phyloP scores from a whole-genome alignment of 1,140 invertebrate genomes.

The Chrysoperla carnea region DNA sequence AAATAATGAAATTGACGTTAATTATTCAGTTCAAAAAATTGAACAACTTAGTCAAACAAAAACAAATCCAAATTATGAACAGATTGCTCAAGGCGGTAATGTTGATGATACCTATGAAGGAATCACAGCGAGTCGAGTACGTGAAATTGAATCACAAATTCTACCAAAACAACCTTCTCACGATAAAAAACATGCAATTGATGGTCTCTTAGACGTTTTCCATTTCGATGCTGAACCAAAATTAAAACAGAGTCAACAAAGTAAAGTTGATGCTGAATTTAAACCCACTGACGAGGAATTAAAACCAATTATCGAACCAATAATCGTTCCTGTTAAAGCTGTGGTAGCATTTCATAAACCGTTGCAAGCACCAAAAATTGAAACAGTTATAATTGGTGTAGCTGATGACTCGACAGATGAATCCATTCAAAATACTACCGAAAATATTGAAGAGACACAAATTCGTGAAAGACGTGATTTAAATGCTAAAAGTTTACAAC shows the following conservation, averaged over 20 bases:
- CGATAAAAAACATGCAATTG: not conserved
- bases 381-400: not conserved
- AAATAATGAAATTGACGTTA: conserved; percentile 8
- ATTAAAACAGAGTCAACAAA: not conserved
- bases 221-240: not conserved
- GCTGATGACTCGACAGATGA: not conserved
- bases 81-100: conserved; percentile 7
- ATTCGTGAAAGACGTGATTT: not conserved
- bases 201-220: not conserved
- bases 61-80: conserved; percentile 8
- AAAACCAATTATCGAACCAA: not conserved
- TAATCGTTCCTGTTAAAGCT: not conserved
- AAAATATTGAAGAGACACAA: not conserved
- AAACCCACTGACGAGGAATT: not conserved
- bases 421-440: not conserved
- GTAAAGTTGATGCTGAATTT: not conserved
- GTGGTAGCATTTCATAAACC: not conserved
- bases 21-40: conserved; percentile 4
- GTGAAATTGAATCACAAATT: conserved; percentile 17
- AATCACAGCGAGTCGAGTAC: conserved; percentile 5
- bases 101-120: conserved; percentile 2
- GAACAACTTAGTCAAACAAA: not conserved
- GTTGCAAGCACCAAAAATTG: not conserved
- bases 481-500: not conserved
- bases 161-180: not conserved